Evolutionary conservation across 2,888 invertebrate species (phyloP).

Genomic region (Bembecia ichneumoniformis): DNA sequence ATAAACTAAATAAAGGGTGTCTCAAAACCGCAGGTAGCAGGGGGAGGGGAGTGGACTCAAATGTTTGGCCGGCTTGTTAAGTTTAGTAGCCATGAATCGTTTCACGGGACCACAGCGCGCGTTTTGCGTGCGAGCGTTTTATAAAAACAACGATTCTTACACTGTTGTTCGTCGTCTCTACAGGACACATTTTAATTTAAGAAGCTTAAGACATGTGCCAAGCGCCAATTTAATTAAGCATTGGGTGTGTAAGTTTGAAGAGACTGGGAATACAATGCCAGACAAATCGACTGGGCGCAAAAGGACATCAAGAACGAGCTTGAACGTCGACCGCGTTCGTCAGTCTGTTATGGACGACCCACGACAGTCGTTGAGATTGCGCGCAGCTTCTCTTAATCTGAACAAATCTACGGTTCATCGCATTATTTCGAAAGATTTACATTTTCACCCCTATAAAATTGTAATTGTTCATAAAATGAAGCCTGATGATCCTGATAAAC

Average conservation of each 20-base stretch:
- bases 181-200: background rate
- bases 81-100: too few relatives aligned
- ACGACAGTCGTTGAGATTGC: conserved; percentile 13
- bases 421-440: conserved; percentile 15
- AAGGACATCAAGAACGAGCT: conserved; percentile 18
- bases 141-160: too few relatives aligned
- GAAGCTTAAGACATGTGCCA: conserved; percentile 6
- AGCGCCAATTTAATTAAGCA: conserved; percentile 17
- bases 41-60: too few relatives aligned
- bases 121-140: too few relatives aligned
- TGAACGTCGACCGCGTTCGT: conserved; percentile 17
- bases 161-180: too few relatives aligned
- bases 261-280: conserved; percentile 18
- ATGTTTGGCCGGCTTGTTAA: too few relatives aligned
- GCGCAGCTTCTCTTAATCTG: conserved; percentile 7
- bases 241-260: conserved; percentile 19
- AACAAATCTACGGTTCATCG: conserved; percentile 9
- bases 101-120: too few relatives aligned
- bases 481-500: conserved; percentile 17
- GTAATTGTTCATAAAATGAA: conserved; percentile 19
- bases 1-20: too few relatives aligned
- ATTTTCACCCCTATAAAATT: conserved; percentile 16
- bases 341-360: conserved; percentile 18
- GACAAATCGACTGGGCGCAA: conserved; percentile 3
- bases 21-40: too few relatives aligned